Conservation (phyloP, 2,888 invertebrate genomes). For the Labia minor region DNA sequence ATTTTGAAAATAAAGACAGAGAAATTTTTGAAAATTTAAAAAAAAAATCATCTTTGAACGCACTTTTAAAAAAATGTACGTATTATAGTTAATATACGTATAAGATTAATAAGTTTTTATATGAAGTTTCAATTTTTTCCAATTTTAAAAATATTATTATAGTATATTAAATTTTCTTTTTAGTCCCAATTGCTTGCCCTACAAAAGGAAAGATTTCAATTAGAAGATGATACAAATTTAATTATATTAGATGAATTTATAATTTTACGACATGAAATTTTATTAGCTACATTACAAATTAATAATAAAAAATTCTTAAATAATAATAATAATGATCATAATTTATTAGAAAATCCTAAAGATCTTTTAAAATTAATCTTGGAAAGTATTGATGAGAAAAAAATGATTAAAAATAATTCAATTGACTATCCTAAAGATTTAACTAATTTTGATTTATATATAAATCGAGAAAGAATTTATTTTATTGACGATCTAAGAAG, state of each 20-base stretch:
- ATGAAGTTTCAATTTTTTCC: too few species aligned
- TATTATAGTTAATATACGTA: too few species aligned
- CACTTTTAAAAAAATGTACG: too few species aligned
- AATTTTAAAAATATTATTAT: background rate
- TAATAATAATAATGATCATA: background rate
- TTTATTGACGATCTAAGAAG: background rate
- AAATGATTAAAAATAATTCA: background rate
- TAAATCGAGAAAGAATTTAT: background rate
- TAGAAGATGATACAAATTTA: background rate
- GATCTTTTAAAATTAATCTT: background rate
- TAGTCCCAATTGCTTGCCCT: background rate
- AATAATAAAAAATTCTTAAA: background rate
- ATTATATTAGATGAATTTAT: background rate
- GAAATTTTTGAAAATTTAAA: too few species aligned
- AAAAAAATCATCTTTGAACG: too few species aligned
- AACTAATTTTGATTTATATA: background rate
- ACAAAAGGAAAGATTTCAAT: background rate
- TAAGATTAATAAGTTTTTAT: too few species aligned
- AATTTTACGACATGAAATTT: background rate
- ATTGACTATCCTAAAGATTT: background rate
- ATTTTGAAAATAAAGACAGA: too few species aligned
- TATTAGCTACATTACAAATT: slow-evolving; percentile 5
- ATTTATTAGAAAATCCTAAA: background rate
- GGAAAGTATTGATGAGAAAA: background rate
- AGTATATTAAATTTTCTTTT: background rate